A percentile compares a stretch with the other conserved stretches of the same genome.
These are phyloP conservation scores for Macrocentrus cingulum DNA, from an alignment of 1,140 invertebrate species.

Conservation along the genomic window DNA sequence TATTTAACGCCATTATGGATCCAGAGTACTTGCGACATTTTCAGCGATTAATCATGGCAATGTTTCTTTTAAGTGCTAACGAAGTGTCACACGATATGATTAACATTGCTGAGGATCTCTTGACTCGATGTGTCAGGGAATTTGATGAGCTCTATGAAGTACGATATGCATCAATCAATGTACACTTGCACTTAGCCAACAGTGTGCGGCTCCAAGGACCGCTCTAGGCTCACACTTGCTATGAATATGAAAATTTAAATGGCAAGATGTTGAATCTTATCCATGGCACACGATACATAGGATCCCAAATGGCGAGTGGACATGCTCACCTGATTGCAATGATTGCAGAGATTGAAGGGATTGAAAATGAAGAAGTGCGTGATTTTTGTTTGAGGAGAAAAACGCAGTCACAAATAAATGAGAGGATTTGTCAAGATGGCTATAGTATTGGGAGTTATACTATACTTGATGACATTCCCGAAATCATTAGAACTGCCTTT, in stretches of 20 bases:
- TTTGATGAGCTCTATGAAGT: conserved; percentile 21
- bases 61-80: conserved; percentile 12
- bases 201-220: conserved; percentile 32
- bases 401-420: background rate
- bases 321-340: background rate
- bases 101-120: background rate
- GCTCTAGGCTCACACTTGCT: conserved; percentile 23
- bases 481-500: conserved; percentile 11
- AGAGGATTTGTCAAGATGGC: conserved; percentile 3
- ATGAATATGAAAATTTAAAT: background rate
- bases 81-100: conserved; percentile 1
- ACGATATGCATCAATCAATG: conserved; percentile 21
- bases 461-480: background rate
- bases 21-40: conserved; percentile 24
- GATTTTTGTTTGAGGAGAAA: background rate
- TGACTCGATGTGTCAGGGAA: conserved; percentile 22
- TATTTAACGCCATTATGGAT: conserved; percentile 21
- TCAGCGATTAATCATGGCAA: conserved; percentile 6
- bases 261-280: background rate
- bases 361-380: conserved; percentile 1
- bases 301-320: background rate
- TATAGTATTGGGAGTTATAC: conserved; percentile 4
- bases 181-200: conserved; percentile 29
- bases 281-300: conserved; percentile 1
- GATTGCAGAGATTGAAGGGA: background rate